Evolutionary conservation across 2,797 vertebrate species (phyloP), one percentile per base, ranked within the genome.

Genomic region (Phaenicophaeus curvirostris): DNA sequence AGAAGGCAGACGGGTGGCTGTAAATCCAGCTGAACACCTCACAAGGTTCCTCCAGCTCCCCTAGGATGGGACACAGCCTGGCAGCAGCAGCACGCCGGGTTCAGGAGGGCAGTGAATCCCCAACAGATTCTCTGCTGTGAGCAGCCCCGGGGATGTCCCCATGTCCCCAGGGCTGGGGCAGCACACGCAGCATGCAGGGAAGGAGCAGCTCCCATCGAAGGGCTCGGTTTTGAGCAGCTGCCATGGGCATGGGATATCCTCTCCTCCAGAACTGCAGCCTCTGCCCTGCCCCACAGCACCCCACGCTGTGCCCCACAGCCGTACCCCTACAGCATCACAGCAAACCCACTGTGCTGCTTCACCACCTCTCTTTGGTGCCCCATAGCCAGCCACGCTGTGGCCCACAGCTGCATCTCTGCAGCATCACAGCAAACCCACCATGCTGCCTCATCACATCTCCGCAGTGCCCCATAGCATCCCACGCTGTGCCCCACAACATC

Each of bases 121-220:
- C 1, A 1, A 2, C 2, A 1, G 59, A 19, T 23, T 3, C 72
- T 41, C 44, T 30, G 68, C 44, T 24, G 10, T 2, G 28, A 59
- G 93, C 39, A 35, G 42, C 54, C 44, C 35, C 14, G 1, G 4
- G 15, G 27, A 51, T 23, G 8, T 28, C 66, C 50, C 59, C 15
- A 3, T 12, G 42, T 11, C 28, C 28, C 24, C 1, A 4, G 37
- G 51, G 33, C 50, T 28, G 20, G 33, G 55, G 28, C 4, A 5
- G 35, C 58, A 54, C 28, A 8, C 3, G 0, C 6, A 5, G 3
- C 25, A 8, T 7, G 15, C 31, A 1, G 2, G 30, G 23, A 71
- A 31, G 46, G 55, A 35, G 66, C 71, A 90, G 68, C 31, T 31
- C 19, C 33, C 1, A 1, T 24, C 6, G 0, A 37, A 33, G 35